These are phyloP conservation scores for Cynoglossus semilaevis DNA, from an alignment of 2,113 vertebrate genomes.

Conservation along the genomic window DNA sequence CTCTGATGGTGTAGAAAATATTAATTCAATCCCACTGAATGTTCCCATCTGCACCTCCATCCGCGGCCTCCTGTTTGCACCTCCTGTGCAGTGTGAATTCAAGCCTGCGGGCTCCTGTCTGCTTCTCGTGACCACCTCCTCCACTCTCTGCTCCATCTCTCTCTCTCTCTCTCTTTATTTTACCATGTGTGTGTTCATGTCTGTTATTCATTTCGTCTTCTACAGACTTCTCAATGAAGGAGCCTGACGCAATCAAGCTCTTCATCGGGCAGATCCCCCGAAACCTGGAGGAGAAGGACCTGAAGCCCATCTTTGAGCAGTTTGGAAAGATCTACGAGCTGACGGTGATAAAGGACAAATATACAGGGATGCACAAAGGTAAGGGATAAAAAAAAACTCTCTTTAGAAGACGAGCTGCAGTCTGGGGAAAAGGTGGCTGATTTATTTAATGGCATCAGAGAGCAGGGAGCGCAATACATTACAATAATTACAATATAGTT, in stretches of 20 bases:
- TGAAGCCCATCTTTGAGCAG: slow-evolving; percentile 99
- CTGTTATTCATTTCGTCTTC: slow-evolving; percentile 30
- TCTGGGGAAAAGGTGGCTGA: not conserved
- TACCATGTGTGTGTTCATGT: slow-evolving; percentile 18
- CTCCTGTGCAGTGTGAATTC: slow-evolving; percentile 71
- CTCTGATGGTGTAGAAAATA: slow-evolving; percentile 29
- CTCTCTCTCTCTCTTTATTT: slow-evolving; percentile 23
- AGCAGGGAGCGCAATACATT: not conserved
- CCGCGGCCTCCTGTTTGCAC: slow-evolving; percentile 67
- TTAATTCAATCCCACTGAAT: slow-evolving; percentile 31
- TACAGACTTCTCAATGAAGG: slow-evolving; percentile 93
- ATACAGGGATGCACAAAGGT: slow-evolving; percentile 99
- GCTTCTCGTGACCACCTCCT: slow-evolving; percentile 52
- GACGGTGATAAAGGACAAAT: slow-evolving; percentile 99
- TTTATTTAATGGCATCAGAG: not conserved
- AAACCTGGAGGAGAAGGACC: slow-evolving; percentile 99
- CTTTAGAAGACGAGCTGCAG: not conserved
- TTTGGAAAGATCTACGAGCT: slow-evolving; percentile 99
- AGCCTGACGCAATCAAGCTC: slow-evolving; percentile 99
- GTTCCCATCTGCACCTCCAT: slow-evolving; percentile 66
- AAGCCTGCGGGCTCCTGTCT: slow-evolving; percentile 64
- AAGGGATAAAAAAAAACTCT: slow-evolving; percentile 3
- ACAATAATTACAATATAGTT: not conserved
- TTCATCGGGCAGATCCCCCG: slow-evolving; percentile 99
- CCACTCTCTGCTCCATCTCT: slow-evolving; percentile 12